Evolutionary conservation across 2,113 vertebrate species (phyloP).

Genomic region (Zeus faber): DNA sequence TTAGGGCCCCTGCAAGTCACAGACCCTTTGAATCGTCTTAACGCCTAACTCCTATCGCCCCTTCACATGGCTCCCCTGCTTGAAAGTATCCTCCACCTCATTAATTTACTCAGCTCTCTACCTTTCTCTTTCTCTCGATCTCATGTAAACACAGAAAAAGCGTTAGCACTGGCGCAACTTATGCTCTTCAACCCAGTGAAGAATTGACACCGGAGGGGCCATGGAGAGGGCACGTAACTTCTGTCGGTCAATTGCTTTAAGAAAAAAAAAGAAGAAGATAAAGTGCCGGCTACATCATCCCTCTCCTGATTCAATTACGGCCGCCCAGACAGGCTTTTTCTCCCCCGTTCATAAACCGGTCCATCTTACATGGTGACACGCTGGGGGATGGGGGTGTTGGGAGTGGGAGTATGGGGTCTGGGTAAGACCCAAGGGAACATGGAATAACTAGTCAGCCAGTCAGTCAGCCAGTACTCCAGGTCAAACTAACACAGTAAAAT

Average conservation of each 20-base stretch:
- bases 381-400: too few relatives aligned
- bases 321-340: constrained; percentile 53
- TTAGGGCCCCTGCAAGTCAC: too few relatives aligned
- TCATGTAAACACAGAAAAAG: too few relatives aligned
- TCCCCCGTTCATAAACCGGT: constrained; percentile 76
- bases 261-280: constrained; percentile 36
- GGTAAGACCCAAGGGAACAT: constrained; percentile 62
- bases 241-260: constrained; percentile 37
- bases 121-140: too few relatives aligned
- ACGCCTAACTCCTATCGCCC: too few relatives aligned
- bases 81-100: too few relatives aligned
- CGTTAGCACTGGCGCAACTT: too few relatives aligned
- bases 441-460: constrained; percentile 60
- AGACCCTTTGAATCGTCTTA: too few relatives aligned
- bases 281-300: constrained; percentile 39
- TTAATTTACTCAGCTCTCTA: too few relatives aligned
- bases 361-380: constrained; percentile 67
- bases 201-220: constrained; percentile 15
- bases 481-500: constrained; percentile 68
- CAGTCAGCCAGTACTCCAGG: constrained; percentile 57
- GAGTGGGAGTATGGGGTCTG: constrained; percentile 70
- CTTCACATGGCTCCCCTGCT: too few relatives aligned
- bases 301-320: constrained; percentile 75
- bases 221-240: constrained; percentile 23
- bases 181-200: too few relatives aligned